A percentile compares a stretch with the other conserved stretches of the same genome.
Evolutionary conservation across 2,797 vertebrate species (phyloP).

Genomic region (Poeciliopsis turneri): DNA sequence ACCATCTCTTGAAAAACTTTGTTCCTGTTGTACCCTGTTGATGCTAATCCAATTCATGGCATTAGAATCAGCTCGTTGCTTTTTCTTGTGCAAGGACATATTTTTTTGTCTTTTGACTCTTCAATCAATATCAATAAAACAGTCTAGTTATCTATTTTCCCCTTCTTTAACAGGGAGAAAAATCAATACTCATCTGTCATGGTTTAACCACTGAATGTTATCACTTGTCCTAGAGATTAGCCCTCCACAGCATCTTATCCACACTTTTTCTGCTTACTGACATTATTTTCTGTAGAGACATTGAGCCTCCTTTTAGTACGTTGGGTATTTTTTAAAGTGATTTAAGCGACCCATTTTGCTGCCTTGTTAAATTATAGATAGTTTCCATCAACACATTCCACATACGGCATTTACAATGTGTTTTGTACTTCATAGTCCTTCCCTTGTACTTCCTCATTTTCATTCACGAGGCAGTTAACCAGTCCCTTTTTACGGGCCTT

Average conservation of each 20-base stretch:
- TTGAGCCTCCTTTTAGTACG: not conserved
- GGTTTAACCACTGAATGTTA: slow-evolving; percentile 74
- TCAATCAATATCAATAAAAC: slow-evolving; percentile 72
- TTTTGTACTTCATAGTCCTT: not conserved
- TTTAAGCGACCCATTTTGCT: not conserved
- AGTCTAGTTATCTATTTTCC: slow-evolving; percentile 69
- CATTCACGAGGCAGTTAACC: slow-evolving; percentile 6
- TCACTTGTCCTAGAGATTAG: slow-evolving; percentile 74
- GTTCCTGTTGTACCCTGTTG: not conserved
- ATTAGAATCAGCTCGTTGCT: slow-evolving; percentile 11
- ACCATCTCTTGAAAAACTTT: slow-evolving; percentile 2
- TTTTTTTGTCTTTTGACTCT: slow-evolving; percentile 44
- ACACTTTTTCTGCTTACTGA: slow-evolving; percentile 59
- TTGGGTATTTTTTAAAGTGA: not conserved
- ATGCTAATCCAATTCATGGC: slow-evolving; percentile 20
- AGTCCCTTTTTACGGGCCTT: slow-evolving; percentile 2
- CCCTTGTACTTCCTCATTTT: not conserved
- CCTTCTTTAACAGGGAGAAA: slow-evolving; percentile 54
- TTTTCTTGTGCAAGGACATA: slow-evolving; percentile 28
- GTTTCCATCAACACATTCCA: not conserved
- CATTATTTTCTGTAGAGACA: slow-evolving; percentile 43
- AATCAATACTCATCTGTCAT: slow-evolving; percentile 80
- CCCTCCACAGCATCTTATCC: slow-evolving; percentile 66
- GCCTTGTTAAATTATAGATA: not conserved
- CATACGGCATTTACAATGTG: not conserved